These are phyloP conservation scores for Rugalucina vietnamica DNA, from an alignment of 2,888 invertebrate genomes.

Conservation along the genomic window DNA sequence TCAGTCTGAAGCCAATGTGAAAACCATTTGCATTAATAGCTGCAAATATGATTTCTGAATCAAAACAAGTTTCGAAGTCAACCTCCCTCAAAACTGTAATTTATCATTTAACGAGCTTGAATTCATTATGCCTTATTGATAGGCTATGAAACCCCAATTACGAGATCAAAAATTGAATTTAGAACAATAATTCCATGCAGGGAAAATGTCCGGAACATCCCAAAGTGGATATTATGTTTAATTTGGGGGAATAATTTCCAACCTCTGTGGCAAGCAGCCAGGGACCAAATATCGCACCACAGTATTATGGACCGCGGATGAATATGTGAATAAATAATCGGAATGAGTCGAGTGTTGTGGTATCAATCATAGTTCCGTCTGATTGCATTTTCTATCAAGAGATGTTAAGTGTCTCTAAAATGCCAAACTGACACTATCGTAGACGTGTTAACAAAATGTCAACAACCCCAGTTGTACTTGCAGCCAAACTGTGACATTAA, in stretches of 20 bases:
- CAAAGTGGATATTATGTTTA: constrained; percentile 64
- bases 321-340: constrained; percentile 63
- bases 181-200: constrained; percentile 62
- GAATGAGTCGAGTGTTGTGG: constrained; percentile 59
- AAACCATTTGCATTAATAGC: constrained; percentile 8
- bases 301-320: constrained; percentile 47
- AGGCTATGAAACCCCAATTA: constrained; percentile 65
- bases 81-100: constrained; percentile 56
- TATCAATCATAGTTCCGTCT: constrained; percentile 58
- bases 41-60: constrained; percentile 47
- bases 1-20: background rate
- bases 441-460: too few relatives aligned
- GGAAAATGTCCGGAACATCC: constrained; percentile 65
- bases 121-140: constrained; percentile 66
- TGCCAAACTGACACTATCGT: background rate
- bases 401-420: constrained; percentile 21
- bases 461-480: too few relatives aligned
- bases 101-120: constrained; percentile 63
- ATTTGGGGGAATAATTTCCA: constrained; percentile 59
- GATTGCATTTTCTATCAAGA: constrained; percentile 54
- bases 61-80: constrained; percentile 56
- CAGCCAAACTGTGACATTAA: too few relatives aligned
- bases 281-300: constrained; percentile 38
- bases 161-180: constrained; percentile 64
- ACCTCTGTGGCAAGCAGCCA: constrained; percentile 43